Evolutionary conservation across 2,888 invertebrate species (phyloP), one percentile per base, ranked within the genome.

Genomic region (Heliconius aoede): DNA sequence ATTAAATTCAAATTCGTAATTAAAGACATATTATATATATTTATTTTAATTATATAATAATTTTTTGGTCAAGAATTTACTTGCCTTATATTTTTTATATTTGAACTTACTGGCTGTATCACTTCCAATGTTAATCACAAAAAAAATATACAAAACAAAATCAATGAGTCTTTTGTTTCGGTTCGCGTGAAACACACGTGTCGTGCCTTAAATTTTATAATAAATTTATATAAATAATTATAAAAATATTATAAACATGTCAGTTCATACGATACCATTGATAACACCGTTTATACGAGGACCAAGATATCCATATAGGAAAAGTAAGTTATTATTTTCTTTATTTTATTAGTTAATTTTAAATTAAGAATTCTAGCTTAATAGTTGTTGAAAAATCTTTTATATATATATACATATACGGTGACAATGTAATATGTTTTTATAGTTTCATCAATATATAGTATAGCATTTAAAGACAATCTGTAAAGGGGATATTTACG

Each of bases 261-360:
- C 93, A 86, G 92, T 94, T 87, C 93, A 94, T 85, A 94, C 93
- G 71, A 93, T 93, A 80, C 94, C 94, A 79, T 85, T 94, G 86
- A 90, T 94, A 80, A 93, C 93, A 79, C 93, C 94, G 80, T 94
- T 93, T 82, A 93, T 94, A 84, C 88, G 93, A 88, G 94, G 94
- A 81, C 94, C 94, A 84, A 92, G 94, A 84, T 94, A 93, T 86
- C 94, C 93, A 78, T 93, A 93, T 80, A 90, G 94, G 90, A 94
- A 94, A 82, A 93, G 94, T 94, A 85, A 94, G 94, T 94, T 85
- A 65, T 40, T 78, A 80, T 83, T 69, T 82, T n/a, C n/a, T n/a
- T n/a, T n/a, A n/a, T n/a, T 80, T 65, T 60, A 71, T 76, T 28
- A 74, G 1, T 18, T 15, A 13, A 15, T 15, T 28, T 28, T 28